Percentiles rank a stretch among this genome's conserved stretches.
phyloP scores from a whole-genome alignment of 2,888 invertebrate species.

The Alviniconcha strummeri region DNA sequence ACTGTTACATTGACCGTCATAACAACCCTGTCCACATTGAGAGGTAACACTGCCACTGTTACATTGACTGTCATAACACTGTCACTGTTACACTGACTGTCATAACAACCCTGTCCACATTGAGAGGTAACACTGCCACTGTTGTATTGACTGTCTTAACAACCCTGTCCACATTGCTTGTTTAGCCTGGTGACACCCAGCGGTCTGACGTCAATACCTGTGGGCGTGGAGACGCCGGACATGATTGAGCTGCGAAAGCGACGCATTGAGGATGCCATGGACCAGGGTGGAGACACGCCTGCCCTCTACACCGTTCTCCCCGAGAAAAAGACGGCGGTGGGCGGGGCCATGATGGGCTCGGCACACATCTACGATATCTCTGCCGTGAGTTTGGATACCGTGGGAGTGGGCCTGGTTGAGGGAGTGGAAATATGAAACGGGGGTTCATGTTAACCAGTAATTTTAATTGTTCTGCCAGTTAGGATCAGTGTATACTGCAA shows the following conservation, averaged over 20 bases:
- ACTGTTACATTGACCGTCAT: too few relatives aligned
- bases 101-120: too few relatives aligned
- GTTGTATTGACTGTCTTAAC: too few relatives aligned
- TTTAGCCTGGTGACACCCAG: slow-evolving; percentile 89
- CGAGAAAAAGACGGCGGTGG: slow-evolving; percentile 86
- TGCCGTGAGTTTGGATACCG: slow-evolving; percentile 72
- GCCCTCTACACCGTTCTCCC: slow-evolving; percentile 96
- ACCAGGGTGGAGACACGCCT: slow-evolving; percentile 95
- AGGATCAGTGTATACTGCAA: too few relatives aligned
- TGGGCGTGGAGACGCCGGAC: slow-evolving; percentile 98
- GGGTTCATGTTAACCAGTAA: neutral
- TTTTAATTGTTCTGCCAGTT: too few relatives aligned
- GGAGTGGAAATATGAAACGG: neutral
- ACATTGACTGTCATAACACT: too few relatives aligned
- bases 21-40: too few relatives aligned
- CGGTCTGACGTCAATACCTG: slow-evolving; percentile 91
- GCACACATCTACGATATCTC: slow-evolving; percentile 98
- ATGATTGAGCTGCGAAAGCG: slow-evolving; percentile 98
- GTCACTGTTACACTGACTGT: too few relatives aligned
- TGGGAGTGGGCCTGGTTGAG: neutral
- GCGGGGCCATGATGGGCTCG: slow-evolving; percentile 91
- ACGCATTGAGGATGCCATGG: slow-evolving; percentile 96
- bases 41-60: too few relatives aligned
- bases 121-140: too few relatives aligned
- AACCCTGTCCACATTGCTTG: neutral